Conservation (phyloP, 2,797 vertebrate genomes). For the Urophycis tenuis region DNA sequence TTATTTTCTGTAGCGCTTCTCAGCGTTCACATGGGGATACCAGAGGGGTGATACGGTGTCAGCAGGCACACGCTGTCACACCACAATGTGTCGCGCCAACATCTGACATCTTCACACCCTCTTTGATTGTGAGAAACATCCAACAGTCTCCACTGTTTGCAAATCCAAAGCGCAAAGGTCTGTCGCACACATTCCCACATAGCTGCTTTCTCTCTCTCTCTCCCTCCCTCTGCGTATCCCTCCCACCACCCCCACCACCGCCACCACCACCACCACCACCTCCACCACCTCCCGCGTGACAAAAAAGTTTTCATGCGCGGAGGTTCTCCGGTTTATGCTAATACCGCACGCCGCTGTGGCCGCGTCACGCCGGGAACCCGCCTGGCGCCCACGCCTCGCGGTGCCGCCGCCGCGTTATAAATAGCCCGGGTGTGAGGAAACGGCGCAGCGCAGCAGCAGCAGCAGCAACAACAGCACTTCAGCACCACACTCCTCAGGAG, state of each 20-base stretch:
- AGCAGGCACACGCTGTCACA: too few relatives aligned
- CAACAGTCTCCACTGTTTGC: background rate
- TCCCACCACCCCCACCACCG: too few relatives aligned
- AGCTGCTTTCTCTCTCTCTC: background rate
- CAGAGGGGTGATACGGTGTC: too few relatives aligned
- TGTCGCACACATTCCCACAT: background rate
- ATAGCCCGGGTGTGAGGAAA: constrained; percentile 66
- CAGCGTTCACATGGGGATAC: too few relatives aligned
- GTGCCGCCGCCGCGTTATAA: constrained; percentile 64
- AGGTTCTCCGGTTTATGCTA: constrained; percentile 61
- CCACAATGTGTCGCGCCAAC: too few relatives aligned
- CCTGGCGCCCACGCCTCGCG: constrained; percentile 63
- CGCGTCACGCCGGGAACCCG: constrained; percentile 57
- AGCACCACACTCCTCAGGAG: constrained; percentile 53
- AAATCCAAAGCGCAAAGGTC: background rate
- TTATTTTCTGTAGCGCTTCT: too few relatives aligned
- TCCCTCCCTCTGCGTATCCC: too few relatives aligned
- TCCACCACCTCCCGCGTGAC: constrained; percentile 39
- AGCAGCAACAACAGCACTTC: constrained; percentile 47
- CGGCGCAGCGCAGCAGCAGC: constrained; percentile 47
- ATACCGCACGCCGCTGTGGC: constrained; percentile 59
- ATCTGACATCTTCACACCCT: too few relatives aligned
- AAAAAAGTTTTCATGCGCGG: constrained; percentile 44
- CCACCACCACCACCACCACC: constrained; percentile 11
- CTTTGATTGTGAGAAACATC: too few relatives aligned